A percentile compares a stretch with the other conserved stretches of the same genome.
phyloP scores from a whole-genome alignment of 2,888 invertebrate species.

The Cerceris ruficornis region DNA sequence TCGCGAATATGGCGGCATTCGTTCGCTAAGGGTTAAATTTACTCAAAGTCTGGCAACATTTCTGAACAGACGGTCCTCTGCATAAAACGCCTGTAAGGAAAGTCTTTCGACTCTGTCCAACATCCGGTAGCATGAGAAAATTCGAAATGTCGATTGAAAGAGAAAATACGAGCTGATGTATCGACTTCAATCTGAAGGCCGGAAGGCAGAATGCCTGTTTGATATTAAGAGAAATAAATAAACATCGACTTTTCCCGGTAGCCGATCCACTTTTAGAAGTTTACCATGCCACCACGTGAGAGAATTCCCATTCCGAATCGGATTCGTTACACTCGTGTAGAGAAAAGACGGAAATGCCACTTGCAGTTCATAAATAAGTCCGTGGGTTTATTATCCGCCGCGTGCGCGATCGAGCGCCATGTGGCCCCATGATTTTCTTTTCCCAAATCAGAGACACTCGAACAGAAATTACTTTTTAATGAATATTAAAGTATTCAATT shows the following conservation, averaged over 20 bases:
- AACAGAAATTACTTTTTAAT: background rate
- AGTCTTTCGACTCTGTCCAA: too few relatives aligned
- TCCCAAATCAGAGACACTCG: background rate
- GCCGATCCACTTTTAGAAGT: slow-evolving; percentile 45
- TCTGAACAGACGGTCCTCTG: too few relatives aligned
- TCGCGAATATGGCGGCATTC: too few relatives aligned
- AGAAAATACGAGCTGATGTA: too few relatives aligned
- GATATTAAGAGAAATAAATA: background rate
- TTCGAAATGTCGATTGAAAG: too few relatives aligned
- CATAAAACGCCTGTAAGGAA: too few relatives aligned
- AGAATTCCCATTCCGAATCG: slow-evolving; percentile 47
- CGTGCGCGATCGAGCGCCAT: slow-evolving; percentile 34
- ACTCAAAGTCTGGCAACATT: too few relatives aligned
- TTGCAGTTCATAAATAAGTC: slow-evolving; percentile 65
- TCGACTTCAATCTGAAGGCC: background rate
- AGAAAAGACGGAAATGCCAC: slow-evolving; percentile 62
- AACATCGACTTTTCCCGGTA: slow-evolving; percentile 32
- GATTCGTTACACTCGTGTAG: slow-evolving; percentile 14
- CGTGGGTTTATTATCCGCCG: slow-evolving; percentile 60
- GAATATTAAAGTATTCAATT: too few relatives aligned
- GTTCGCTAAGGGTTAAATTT: too few relatives aligned
- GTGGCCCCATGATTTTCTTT: slow-evolving; percentile 41
- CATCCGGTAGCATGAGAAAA: too few relatives aligned
- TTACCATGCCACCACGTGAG: slow-evolving; percentile 52
- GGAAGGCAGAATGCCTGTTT: background rate